A percentile compares a stretch with the other conserved stretches of the same genome.
Conservation (phyloP, 2,888 invertebrate species). For the Gerosis bhagava region DNA sequence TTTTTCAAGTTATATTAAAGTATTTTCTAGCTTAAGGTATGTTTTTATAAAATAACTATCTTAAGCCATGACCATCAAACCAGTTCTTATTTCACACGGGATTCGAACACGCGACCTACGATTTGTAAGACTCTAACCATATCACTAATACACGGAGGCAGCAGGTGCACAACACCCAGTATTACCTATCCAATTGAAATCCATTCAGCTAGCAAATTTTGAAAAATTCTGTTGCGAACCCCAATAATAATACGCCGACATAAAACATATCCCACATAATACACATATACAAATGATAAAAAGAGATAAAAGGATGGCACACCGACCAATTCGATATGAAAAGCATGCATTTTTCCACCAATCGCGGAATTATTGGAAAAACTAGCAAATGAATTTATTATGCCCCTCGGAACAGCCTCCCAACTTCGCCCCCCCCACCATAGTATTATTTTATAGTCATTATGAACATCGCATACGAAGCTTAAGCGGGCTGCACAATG, state of each 20-base stretch:
- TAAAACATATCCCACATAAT: slow-evolving; percentile 24
- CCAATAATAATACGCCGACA: slow-evolving; percentile 13
- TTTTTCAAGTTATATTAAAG: no score
- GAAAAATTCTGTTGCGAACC: slow-evolving; percentile 3
- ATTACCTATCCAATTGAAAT: no score
- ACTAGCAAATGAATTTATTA: slow-evolving; percentile 80
- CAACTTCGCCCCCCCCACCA: slow-evolving; percentile 41
- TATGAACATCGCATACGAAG: slow-evolving; percentile 39
- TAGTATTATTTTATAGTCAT: slow-evolving; percentile 64
- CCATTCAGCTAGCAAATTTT: no score
- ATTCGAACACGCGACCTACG: no score
- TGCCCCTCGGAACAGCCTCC: slow-evolving; percentile 47
- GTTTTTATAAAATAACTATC: no score
- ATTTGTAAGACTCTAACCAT: no score
- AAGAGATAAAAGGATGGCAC: slow-evolving; percentile 57
- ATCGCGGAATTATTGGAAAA: slow-evolving; percentile 78
- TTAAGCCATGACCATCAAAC: no score
- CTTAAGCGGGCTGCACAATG: slow-evolving; percentile 33
- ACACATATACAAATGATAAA: slow-evolving; percentile 45
- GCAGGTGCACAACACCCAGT: no score
- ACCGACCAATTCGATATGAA: slow-evolving; percentile 59
- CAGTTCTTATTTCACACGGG: no score
- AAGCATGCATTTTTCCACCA: slow-evolving; percentile 79
- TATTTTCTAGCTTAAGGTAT: no score
- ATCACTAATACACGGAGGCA: no score